Evolutionary conservation across 1,140 invertebrate genomes (phyloP).

Genomic region (Drosophila novamexicana): DNA sequence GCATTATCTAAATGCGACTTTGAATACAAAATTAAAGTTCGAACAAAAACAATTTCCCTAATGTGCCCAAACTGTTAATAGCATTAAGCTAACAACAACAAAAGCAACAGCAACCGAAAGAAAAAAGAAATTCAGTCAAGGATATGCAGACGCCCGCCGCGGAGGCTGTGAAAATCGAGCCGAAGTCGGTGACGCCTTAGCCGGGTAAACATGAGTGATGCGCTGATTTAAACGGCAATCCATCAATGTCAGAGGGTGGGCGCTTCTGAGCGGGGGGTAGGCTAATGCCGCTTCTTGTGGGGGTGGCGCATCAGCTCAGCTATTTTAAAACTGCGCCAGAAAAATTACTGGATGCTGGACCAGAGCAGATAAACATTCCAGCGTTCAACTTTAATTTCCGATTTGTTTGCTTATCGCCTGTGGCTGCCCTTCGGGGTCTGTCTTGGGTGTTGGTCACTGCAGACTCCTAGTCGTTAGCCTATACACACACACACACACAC

Average conservation of each 20-base stretch:
- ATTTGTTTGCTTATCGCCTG: constrained; percentile 74
- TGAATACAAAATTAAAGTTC: constrained; percentile 68
- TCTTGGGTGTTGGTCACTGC: constrained; percentile 53
- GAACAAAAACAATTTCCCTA: constrained; percentile 75
- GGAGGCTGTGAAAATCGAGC: constrained; percentile 62
- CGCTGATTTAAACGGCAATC: constrained; percentile 84
- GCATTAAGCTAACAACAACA: constrained; percentile 58
- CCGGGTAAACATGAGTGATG: constrained; percentile 79
- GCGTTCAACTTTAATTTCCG: constrained; percentile 78
- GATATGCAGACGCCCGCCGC: constrained; percentile 28
- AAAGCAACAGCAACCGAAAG: neutral
- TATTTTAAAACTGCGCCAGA: constrained; percentile 65
- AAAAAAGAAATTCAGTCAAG: constrained; percentile 53
- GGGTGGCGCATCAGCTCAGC: constrained; percentile 16
- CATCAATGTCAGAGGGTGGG: constrained; percentile 75
- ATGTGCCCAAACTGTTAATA: constrained; percentile 74
- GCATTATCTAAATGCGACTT: constrained; percentile 42
- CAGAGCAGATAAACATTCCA: constrained; percentile 43
- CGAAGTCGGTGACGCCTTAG: constrained; percentile 37
- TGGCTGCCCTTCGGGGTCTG: neutral
- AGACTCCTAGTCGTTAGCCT: constrained; percentile 41
- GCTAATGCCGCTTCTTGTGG: constrained; percentile 43
- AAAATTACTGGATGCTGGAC: constrained; percentile 14
- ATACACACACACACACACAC: constrained; percentile 30
- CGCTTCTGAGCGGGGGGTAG: constrained; percentile 32